Evolutionary conservation across 2,797 vertebrate genomes (phyloP), one percentile per base, ranked within the genome.

Genomic region (Apogon hyalosoma): DNA sequence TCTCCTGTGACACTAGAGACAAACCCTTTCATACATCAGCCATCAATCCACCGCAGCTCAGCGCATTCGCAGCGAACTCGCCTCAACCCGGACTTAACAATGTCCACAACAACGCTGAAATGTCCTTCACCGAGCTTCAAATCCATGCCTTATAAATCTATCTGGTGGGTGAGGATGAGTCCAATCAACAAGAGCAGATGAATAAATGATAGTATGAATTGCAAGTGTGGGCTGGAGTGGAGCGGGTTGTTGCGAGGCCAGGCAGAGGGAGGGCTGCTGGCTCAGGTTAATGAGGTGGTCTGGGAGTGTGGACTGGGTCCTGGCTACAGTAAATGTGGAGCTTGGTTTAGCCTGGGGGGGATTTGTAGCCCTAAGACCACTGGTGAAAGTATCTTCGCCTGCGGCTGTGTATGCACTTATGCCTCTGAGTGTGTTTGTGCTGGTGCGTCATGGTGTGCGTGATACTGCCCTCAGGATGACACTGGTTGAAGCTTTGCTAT

Each of bases 261-360:
- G 61, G 66, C 2, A 59, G 69, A 66, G 63, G 69, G 68, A 65
- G 68, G 56, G 79, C 73, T 80, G 79, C 83, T 67, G 70, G 77
- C 75, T 73, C 72, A 81, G 92, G 92, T 93, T 94, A 94, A 94
- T 94, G 92, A 94, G 92, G 88, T 87, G 90, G 87, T 83, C 84
- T 91, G 91, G 92, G 92, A 93, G 80, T 61, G 75, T 68, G 68
- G 81, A 77, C 80, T 59, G 56, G 79, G 82, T 77, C 75, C 74
- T 71, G 69, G 71, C 86, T 75, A 75, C 69, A 55, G 73, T 77
- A 63, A 83, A 59, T 74, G 81, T 62, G 70, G 36, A 79, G 60
- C 75, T 84, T 19, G 52, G 77, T 81, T 66, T 85, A 68, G 85
- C 84, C 89, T 85, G 61, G 63, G 81, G 82, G 79, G 68, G 75